Conservation (phyloP, 2,888 invertebrate species). For the Chymomyza amoena region DNA sequence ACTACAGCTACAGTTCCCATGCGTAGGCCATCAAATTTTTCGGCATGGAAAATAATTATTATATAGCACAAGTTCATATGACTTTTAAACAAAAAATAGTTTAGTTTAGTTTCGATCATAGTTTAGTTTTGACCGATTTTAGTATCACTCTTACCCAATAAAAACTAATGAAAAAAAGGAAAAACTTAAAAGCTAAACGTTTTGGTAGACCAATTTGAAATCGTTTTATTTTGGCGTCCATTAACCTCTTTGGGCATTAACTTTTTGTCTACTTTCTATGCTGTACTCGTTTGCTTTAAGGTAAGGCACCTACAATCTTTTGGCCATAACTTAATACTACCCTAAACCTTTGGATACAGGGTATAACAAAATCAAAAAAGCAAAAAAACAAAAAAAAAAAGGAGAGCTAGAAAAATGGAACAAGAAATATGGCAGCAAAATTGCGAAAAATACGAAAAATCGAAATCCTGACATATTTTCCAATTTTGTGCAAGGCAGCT, state of each 20-base stretch:
- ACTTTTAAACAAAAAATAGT: constrained; percentile 1
- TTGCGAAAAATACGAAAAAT: constrained; percentile 46
- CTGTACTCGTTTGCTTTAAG: neutral
- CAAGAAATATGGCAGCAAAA: constrained; percentile 16
- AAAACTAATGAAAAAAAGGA: too few relatives aligned
- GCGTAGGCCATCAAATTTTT: too few relatives aligned
- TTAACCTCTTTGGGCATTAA: neutral
- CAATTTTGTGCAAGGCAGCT: constrained; percentile 41
- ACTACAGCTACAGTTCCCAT: too few relatives aligned
- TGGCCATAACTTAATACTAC: too few relatives aligned
- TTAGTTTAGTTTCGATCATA: too few relatives aligned
- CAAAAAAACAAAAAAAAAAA: constrained; percentile 3
- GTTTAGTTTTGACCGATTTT: too few relatives aligned
- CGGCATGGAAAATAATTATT: too few relatives aligned
- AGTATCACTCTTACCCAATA: too few relatives aligned
- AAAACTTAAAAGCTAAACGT: too few relatives aligned
- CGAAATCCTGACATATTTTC: constrained; percentile 67
- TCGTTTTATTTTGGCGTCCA: too few relatives aligned
- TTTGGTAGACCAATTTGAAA: too few relatives aligned
- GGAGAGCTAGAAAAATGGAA: constrained; percentile 26
- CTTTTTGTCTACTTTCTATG: neutral
- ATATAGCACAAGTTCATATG: too few relatives aligned
- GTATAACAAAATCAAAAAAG: constrained; percentile 34
- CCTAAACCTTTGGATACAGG: neutral
- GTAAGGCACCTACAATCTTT: neutral